Evolutionary conservation across 2,113 vertebrate genomes (phyloP), one percentile per base, ranked within the genome.

Genomic region (Charadrius vociferus): DNA sequence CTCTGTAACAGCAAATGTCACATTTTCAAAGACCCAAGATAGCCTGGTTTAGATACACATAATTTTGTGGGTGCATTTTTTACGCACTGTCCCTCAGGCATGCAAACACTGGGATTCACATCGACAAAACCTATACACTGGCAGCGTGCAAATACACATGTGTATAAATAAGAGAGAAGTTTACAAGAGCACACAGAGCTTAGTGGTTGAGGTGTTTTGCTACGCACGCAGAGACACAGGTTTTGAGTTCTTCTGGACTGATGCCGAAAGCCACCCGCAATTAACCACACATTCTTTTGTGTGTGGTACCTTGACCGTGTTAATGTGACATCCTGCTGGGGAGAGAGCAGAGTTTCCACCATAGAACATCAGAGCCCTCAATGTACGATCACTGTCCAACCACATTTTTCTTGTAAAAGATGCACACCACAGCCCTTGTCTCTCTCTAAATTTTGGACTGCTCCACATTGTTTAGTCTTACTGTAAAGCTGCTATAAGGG

Each of bases 381-480:
- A 22, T 27, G 21, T 4, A 19, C 0, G 0, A 43, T 13, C 7
- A 4, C 26, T 22, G n/a, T 17, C 79, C 34, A 63, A 43, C 10
- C 21, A 1, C 16, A 43, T 86, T 59, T 58, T 62, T 11, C 61
- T 50, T 50, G 49, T 50, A 50, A 50, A 50, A 50, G 12, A 50
- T 24, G 49, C 49, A 23, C 13, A 12, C 49, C 22, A 13, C 49
- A 50, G 22, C 22, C 22, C 49, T 86, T 61, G n/a, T n/a, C 43
- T 41, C 56, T 65, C 53, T 52, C 61, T 67, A 36, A 59, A 70
- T 55, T 86, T 20, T 47, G 23, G 27, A 71, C 37, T 24, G 36
- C 15, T 85, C 8, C 65, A 39, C n/a, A 43, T 53, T 79, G 24
- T 21, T 68, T 50, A 52, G 55, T n/a, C 56, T 78, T 58, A 86